phyloP scores from a whole-genome alignment of 2,113 vertebrate genomes.

The Macaca nemestrina region DNA sequence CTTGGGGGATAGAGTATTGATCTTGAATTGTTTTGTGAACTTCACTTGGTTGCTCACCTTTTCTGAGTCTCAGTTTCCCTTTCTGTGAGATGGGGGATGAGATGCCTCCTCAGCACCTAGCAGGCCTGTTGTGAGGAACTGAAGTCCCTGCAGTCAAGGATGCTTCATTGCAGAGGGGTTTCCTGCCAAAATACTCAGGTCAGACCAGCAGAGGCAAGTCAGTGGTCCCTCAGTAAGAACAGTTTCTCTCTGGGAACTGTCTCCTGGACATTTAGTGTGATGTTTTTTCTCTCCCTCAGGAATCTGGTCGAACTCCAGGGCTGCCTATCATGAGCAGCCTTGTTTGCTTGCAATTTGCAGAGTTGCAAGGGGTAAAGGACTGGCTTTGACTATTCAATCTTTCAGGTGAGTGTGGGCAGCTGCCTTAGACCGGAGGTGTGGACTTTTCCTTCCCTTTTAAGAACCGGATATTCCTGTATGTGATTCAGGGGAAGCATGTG shows the following conservation, averaged over 20 bases:
- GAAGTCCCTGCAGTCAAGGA: no score
- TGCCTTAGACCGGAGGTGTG: not conserved
- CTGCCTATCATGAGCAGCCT: slow-evolving; percentile 68
- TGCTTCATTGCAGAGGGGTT: not conserved
- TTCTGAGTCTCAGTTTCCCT: not conserved
- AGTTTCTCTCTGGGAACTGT: slow-evolving; percentile 61
- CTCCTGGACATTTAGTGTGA: slow-evolving; percentile 69
- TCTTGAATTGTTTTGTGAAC: not conserved
- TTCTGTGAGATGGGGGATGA: not conserved
- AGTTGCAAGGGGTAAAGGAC: slow-evolving; percentile 56
- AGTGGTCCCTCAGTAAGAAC: not conserved
- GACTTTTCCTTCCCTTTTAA: slow-evolving; percentile 25
- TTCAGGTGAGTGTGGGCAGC: not conserved
- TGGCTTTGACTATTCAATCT: slow-evolving; percentile 69
- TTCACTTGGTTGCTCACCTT: not conserved
- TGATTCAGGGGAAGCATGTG: not conserved
- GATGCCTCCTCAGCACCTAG: not conserved
- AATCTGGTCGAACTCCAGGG: slow-evolving; percentile 73
- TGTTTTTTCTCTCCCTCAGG: slow-evolving; percentile 78
- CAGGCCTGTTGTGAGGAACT: not conserved
- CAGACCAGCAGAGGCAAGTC: not conserved
- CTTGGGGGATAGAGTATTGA: not conserved
- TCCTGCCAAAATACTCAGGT: not conserved
- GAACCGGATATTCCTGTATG: not conserved
- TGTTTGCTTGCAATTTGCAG: slow-evolving; percentile 72